A percentile compares a stretch with the other conserved stretches of the same genome.
These are phyloP conservation scores for Drosophila rellima DNA, from an alignment of 2,888 invertebrate genomes.

Conservation along the genomic window DNA sequence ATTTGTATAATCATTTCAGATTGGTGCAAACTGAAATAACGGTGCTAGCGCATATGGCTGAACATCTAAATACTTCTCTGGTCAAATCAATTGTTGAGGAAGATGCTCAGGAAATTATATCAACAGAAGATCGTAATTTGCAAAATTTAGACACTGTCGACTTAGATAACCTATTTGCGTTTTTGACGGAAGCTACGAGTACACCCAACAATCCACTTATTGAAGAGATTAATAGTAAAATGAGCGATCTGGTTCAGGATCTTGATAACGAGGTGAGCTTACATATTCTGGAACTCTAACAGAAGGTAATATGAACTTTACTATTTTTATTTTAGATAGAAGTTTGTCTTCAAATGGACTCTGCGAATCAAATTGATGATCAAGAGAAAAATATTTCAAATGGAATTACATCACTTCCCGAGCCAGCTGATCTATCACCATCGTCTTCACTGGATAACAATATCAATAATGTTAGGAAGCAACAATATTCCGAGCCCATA, in stretches of 20 bases:
- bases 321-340: conserved; percentile 86
- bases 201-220: conserved; percentile 89
- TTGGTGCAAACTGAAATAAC: conserved; percentile 90
- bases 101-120: not conserved
- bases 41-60: conserved; percentile 90
- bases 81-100: conserved; percentile 33
- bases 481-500: conserved; percentile 89
- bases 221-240: conserved; percentile 93
- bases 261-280: conserved; percentile 90
- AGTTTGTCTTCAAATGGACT: conserved; percentile 88
- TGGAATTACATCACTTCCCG: conserved; percentile 89
- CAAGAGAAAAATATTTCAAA: conserved; percentile 81
- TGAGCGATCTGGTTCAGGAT: conserved; percentile 93
- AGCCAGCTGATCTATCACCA: conserved; percentile 91
- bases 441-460: conserved; percentile 87
- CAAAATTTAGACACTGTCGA: conserved; percentile 91
- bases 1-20: conserved; percentile 85
- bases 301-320: not conserved
- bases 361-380: conserved; percentile 8
- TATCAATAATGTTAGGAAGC: not conserved
- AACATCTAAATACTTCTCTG: conserved; percentile 89
- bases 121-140: conserved; percentile 69
- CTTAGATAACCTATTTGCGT: conserved; percentile 95
- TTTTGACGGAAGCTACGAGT: conserved; percentile 92
- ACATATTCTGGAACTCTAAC: not conserved